These are phyloP conservation scores for Oreochromis tanganicae DNA, from an alignment of 2,113 vertebrate genomes.

Conservation along the genomic window DNA sequence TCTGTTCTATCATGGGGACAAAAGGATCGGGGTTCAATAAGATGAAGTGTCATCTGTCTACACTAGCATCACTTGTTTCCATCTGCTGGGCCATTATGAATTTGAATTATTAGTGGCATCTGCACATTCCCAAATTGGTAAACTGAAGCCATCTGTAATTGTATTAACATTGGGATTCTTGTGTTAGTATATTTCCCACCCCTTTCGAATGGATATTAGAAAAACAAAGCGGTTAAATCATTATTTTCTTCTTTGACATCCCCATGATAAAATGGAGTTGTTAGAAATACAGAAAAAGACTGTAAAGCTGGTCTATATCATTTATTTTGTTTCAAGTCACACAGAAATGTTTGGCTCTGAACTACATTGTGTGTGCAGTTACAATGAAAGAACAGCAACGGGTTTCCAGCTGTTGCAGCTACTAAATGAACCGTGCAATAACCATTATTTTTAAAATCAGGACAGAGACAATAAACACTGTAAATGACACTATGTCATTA, in stretches of 20 bases:
- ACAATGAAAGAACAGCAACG: neutral
- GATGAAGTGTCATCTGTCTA: neutral
- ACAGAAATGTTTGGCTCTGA: neutral
- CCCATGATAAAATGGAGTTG: neutral
- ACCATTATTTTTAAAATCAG: neutral
- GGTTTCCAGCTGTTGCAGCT: neutral
- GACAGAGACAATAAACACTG: neutral
- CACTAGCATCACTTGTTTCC: neutral
- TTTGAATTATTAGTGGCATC: neutral
- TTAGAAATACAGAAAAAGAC: neutral
- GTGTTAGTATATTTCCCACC: neutral
- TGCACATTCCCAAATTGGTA: neutral
- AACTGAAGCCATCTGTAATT: conserved; percentile 5
- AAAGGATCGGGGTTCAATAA: too few species aligned
- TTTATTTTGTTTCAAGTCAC: neutral
- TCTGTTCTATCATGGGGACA: too few species aligned
- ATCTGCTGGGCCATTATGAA: conserved; percentile 8
- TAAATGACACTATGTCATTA: conserved; percentile 60
- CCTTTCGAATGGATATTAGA: neutral
- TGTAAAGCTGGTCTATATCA: neutral
- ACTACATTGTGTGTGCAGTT: neutral
- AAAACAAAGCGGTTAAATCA: neutral
- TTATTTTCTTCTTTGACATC: neutral
- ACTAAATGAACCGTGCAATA: neutral
- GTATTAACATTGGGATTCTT: neutral